Base-by-base conservation (phyloP, 2,113 vertebrate species). In the Prunella himalayana region DNA sequence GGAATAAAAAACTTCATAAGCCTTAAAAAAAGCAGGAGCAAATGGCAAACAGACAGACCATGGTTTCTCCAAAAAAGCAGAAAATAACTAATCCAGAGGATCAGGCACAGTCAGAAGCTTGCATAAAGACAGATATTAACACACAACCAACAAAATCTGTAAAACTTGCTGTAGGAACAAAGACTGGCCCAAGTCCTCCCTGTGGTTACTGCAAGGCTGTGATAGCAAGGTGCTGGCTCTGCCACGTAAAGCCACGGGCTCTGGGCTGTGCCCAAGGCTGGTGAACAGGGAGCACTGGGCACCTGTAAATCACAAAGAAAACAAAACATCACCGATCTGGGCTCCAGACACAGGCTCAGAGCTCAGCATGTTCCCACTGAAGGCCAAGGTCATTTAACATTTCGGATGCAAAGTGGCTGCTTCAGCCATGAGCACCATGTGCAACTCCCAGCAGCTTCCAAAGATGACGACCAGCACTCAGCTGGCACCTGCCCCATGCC, bases 1-100 rank as follows among this genome's bases (percentile, higher is more conserved):
- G 15, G 51, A 78, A n/a, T 15, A 28, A 87, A 89, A 92, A 75
- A 41, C 5, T 66, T 88, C 45, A 15, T 23, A 72, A 90, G 35
- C 27, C 24, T 70, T 70, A 31, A 59, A 45, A 61, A 50, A 45
- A 0, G 0, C 22, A 72, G 59, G 33, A 51, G 20, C 37, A 79
- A 75, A 84, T 4, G 76, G 39, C 47, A 56, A 44, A 53, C 23
- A 61, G 68, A 8, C 11, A 64, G 88, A 76, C 13, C 45, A 33
- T 1, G 16, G 17, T 85, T 90, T 88, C 63, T 82, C 89, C 30
- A 94, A 93, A 96, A 94, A 94, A 90, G 54, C 91, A 95, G 70
- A 94, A 95, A 80, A 95, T 33, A 91, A 50, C 33, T 63, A 72
- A 69, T 69, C 15, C 63, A 72, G 83, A 84, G 45, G 54, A 56